Evolutionary conservation across 2,888 invertebrate species (phyloP), one percentile per base, ranked within the genome.

Genomic region (Sinodicranocentrus sp.): DNA sequence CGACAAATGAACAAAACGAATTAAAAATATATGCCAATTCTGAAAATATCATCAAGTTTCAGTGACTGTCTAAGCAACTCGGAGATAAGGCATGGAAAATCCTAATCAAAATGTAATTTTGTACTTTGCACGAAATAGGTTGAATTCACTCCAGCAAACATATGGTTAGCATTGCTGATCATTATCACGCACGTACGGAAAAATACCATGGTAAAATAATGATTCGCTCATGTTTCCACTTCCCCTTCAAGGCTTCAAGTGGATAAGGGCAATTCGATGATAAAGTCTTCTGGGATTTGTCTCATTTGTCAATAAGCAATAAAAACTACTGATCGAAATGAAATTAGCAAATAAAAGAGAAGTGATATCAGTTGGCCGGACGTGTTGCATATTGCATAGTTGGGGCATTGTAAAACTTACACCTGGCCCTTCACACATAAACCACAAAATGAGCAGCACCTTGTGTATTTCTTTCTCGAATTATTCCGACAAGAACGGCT

Each of bases 281-380:
- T 72, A 10, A n/a, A 39, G 72, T 52, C 79, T 79, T 72, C 21
- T 28, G 79, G 72, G 79, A 79, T 54, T 79, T 61, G 54, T 71
- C 65, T 54, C 65, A 79, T 79, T 71, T 79, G 79, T 79, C 79
- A 79, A 57, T n/a, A n/a, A n/a, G n/a, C n/a, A n/a, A n/a, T n/a
- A n/a, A n/a, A n/a, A n/a, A n/a, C n/a, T n/a, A n/a, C n/a, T n/a
- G n/a, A n/a, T n/a, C n/a, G n/a, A n/a, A n/a, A n/a, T n/a, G n/a
- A n/a, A n/a, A n/a, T n/a, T n/a, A n/a, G n/a, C n/a, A n/a, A n/a
- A n/a, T n/a, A n/a, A n/a, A n/a, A n/a, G n/a, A n/a, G n/a, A n/a
- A n/a, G n/a, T n/a, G n/a, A n/a, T n/a, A n/a, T n/a, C n/a, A n/a
- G n/a, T n/a, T n/a, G n/a, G n/a, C n/a, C n/a, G n/a, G n/a, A n/a